Conservation (phyloP, 2,797 vertebrate genomes). For the Melanotaenia nigrans region DNA sequence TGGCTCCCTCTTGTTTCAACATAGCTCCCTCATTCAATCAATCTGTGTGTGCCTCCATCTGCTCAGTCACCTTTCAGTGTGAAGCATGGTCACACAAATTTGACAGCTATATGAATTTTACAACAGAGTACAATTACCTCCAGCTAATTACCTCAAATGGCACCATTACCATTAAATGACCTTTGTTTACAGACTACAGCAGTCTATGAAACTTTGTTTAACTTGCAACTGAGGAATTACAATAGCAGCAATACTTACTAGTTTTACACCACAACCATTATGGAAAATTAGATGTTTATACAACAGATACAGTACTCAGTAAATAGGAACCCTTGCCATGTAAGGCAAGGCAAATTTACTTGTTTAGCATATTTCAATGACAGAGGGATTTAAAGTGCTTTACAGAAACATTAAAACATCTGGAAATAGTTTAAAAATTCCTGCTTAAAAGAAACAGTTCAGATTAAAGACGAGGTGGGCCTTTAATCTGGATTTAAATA, state of each 20-base stretch:
- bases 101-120: conserved; percentile 61
- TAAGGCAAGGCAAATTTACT: too few relatives aligned
- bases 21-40: conserved; percentile 36
- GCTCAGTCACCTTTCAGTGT: conserved; percentile 20
- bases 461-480: too few relatives aligned
- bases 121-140: conserved; percentile 39
- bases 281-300: not conserved
- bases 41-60: conserved; percentile 48
- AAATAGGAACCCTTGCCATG: too few relatives aligned
- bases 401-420: too few relatives aligned
- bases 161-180: conserved; percentile 42
- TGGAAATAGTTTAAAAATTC: too few relatives aligned
- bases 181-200: conserved; percentile 23
- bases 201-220: conserved; percentile 30
- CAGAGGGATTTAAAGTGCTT: too few relatives aligned
- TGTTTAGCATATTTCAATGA: too few relatives aligned
- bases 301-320: not conserved
- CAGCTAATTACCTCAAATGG: conserved; percentile 52
- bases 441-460: too few relatives aligned
- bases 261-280: not conserved
- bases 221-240: not conserved
- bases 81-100: conserved; percentile 19
- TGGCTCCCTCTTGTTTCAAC: conserved; percentile 21
- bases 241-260: not conserved
- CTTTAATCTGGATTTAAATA: too few relatives aligned